Evolutionary conservation across 2,797 vertebrate species (phyloP), one percentile per base, ranked within the genome.

Genomic region (Dendrocincla tyrannina): DNA sequence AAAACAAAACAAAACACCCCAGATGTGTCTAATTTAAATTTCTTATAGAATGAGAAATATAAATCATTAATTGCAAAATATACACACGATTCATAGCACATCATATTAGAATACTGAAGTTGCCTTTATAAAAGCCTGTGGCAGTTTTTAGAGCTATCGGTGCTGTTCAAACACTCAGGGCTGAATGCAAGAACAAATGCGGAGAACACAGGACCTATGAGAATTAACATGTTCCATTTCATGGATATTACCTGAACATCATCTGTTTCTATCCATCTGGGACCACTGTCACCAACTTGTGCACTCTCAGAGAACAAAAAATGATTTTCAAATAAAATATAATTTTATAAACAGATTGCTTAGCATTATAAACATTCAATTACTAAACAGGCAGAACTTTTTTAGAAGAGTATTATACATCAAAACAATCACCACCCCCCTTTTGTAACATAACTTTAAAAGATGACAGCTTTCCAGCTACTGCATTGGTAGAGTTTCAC

Each of bases 401-500:
- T 63, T 28, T 17, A 0, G 4, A 10, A n/a, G 80, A 94, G 33
- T 24, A 58, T 13, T 69, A 39, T 4, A 60, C 27, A 37, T 90
- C 73, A 66, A 72, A 89, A 46, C 16, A 39, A 58, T 33, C 37
- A 33, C 11, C n/a, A 41, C 1, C 4, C 12, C 1, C 4, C 12
- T 88, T 94, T 49, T 60, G 46, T 42, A 90, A 19, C 12, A 4
- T 27, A 35, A 23, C 60, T 78, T 86, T 41, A 90, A 80, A 80
- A 88, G 56, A 79, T 22, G 17, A 35, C 63, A 94, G 47, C 25
- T 79, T 87, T 90, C 66, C 88, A 46, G 76, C 67, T 66, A 52
- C 7, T 27, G 59, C 69, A 60, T 27, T 89, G 89, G 85, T 64
- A 75, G 88, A 76, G 47, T 92, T 91, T 74, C 82, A 88, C 55